These are phyloP conservation scores for Lontra canadensis DNA, from an alignment of 2,113 vertebrate genomes.

Conservation along the genomic window DNA sequence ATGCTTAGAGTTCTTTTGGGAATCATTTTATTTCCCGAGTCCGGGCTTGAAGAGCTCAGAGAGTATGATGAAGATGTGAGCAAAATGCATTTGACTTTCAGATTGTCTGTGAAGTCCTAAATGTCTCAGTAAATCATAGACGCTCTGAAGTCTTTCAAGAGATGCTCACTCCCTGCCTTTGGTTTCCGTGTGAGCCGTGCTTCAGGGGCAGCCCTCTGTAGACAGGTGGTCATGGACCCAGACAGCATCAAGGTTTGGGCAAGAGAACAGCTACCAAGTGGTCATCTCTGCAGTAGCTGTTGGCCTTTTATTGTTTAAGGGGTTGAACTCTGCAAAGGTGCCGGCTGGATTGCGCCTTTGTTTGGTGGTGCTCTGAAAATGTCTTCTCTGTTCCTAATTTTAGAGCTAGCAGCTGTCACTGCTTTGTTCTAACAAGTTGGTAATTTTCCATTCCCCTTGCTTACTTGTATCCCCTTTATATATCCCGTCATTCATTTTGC, in stretches of 20 bases:
- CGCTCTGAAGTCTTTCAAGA: neutral
- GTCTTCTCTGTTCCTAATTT: slow-evolving; percentile 69
- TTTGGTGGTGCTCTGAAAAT: slow-evolving; percentile 49
- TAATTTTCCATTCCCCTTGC: slow-evolving; percentile 68
- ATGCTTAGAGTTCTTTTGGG: neutral
- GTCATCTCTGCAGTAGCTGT: neutral
- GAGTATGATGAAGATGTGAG: neutral
- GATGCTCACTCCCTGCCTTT: neutral
- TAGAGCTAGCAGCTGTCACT: slow-evolving; percentile 71
- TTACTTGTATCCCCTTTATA: neutral
- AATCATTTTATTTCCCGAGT: neutral
- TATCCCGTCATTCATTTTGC: neutral
- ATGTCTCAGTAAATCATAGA: neutral
- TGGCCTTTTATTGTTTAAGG: neutral
- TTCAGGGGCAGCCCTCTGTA: neutral
- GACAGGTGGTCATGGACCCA: neutral
- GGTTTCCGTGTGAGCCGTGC: neutral
- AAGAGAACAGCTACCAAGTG: neutral
- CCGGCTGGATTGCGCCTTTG: slow-evolving; percentile 45
- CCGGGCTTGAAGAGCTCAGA: neutral
- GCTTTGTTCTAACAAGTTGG: slow-evolving; percentile 59
- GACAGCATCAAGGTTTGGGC: neutral
- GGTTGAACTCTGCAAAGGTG: slow-evolving; percentile 54
- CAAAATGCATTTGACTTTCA: neutral
- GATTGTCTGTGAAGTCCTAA: neutral